Evolutionary conservation across 2,113 vertebrate species (phyloP).

Genomic region (Odontesthes bonariensis): DNA sequence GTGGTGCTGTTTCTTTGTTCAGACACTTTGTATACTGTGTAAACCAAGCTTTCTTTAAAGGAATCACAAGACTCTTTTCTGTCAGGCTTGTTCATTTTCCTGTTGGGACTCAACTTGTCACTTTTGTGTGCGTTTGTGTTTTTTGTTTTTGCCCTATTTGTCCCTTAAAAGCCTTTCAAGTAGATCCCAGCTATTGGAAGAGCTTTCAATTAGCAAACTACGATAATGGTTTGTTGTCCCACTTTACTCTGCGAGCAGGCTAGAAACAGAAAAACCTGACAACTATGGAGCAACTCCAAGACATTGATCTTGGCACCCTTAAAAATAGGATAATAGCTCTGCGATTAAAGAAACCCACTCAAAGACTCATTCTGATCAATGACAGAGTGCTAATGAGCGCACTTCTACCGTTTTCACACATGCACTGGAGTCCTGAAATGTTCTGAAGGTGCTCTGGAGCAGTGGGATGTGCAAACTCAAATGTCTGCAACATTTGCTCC

Average conservation of each 20-base stretch:
- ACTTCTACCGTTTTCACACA: neutral
- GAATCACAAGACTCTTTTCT: too few relatives aligned
- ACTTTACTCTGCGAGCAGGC: neutral
- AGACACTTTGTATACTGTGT: too few relatives aligned
- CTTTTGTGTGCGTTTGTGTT: neutral
- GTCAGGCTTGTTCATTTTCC: too few relatives aligned
- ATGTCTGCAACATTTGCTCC: too few relatives aligned
- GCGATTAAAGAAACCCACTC: neutral
- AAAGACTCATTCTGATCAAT: neutral
- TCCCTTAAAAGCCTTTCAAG: constrained; percentile 69
- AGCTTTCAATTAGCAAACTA: constrained; percentile 60
- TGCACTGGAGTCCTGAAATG: too few relatives aligned
- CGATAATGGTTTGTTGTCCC: constrained; percentile 31
- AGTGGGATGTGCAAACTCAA: too few relatives aligned
- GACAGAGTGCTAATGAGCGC: neutral
- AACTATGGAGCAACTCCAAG: neutral
- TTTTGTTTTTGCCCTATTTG: constrained; percentile 26
- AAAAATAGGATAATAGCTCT: neutral
- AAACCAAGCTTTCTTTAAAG: too few relatives aligned
- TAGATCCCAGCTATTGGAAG: constrained; percentile 60
- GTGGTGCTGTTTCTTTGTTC: too few relatives aligned
- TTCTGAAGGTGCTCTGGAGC: too few relatives aligned
- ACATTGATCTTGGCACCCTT: neutral
- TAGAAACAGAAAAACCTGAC: constrained; percentile 4
- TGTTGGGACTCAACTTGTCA: too few relatives aligned